Evolutionary conservation across 2,888 invertebrate species (phyloP), one percentile per base, ranked within the genome.

Genomic region (Mythimna loreyi): DNA sequence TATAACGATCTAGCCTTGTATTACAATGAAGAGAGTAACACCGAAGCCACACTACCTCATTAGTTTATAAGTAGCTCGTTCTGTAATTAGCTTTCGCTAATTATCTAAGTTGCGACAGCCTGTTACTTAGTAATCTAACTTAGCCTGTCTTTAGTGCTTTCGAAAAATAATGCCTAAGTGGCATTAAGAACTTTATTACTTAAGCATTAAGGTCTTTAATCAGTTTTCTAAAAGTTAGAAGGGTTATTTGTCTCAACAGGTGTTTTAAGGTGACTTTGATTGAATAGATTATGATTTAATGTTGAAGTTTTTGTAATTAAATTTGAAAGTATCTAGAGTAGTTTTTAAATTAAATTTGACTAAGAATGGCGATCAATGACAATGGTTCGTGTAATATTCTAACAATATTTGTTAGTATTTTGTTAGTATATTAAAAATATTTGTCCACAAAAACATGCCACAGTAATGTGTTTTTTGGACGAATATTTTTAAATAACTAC

Each of bases 101-200:
- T 80, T 74, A 78, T 66, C 71, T 64, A 78, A 80, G 75, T 80
- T 80, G 50, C 49, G 59, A 33, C 66, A 66, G 66, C 23, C 49
- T 13, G 40, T 66, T 74, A 78, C 71, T 75, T 66, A 56, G 49
- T 61, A 58, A 66, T 66, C 78, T 66, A 75, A 81, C 33, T 80
- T 80, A 50, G 67, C 19, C 47, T 52, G 19, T 49, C 66, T 67
- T 57, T 28, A 73, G 45, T 58, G n/a, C 67, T 45, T 28, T 25
- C 49, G 28, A 66, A 72, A 62, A 68, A 65, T 68, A 67, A 49
- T 45, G 28, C 25, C 21, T n/a, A 33, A 63, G 53, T 36, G 6
- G n/a, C 19, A 11, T 23, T 33, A 16, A 21, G 11, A 11, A 53
- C 36, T 55, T 67, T 72, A 28, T 74, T 40, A 57, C 16, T 33